phyloP scores from a whole-genome alignment of 2,888 invertebrate species.

The Sphecodes monilicornis region DNA sequence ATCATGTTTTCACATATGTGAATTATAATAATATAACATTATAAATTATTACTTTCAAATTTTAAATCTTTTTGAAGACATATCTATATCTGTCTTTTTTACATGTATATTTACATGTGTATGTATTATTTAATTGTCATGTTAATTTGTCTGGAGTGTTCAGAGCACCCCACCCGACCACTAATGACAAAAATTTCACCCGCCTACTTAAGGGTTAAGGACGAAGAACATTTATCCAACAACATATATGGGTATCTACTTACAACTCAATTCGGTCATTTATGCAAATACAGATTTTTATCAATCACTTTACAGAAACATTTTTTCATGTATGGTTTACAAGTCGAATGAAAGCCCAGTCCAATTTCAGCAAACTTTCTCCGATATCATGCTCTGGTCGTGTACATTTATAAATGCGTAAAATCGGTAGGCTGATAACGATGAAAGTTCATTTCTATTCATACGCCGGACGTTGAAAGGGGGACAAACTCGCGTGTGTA shows the following conservation, averaged over 20 bases:
- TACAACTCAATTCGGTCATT: background rate
- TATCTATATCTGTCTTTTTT: too few species aligned
- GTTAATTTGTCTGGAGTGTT: too few species aligned
- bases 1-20: too few species aligned
- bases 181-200: too few species aligned
- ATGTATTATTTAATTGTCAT: too few species aligned
- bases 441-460: slow-evolving; percentile 1
- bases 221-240: background rate
- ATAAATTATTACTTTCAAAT: too few species aligned
- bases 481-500: background rate
- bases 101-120: too few species aligned
- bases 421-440: background rate
- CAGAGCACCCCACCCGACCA: too few species aligned
- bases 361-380: background rate
- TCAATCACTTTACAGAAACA: background rate
- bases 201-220: background rate
- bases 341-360: background rate
- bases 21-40: too few species aligned
- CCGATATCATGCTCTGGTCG: background rate
- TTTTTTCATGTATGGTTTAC: background rate
- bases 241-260: background rate
- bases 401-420: background rate
- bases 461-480: background rate
- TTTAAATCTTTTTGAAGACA: too few species aligned
- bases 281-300: background rate